Conservation (phyloP, 1,140 invertebrate genomes). For the Drosophila triauraria region DNA sequence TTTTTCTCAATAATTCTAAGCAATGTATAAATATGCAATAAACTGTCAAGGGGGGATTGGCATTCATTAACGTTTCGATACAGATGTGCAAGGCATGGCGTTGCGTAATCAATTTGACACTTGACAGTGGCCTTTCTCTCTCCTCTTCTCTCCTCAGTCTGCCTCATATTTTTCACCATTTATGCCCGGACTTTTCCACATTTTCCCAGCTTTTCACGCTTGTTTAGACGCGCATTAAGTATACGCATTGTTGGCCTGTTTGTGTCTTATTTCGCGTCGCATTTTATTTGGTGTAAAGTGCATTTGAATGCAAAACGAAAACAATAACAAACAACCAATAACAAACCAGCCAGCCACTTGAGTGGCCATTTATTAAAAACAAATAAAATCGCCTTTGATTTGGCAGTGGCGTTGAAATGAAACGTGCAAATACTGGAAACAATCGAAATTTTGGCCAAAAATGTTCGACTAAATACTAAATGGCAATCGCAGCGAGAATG, state of each 20-base stretch:
- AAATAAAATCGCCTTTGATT: slow-evolving; percentile 27
- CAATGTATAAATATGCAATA: slow-evolving; percentile 45
- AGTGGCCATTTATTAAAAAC: slow-evolving; percentile 17
- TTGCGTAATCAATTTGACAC: slow-evolving; percentile 76
- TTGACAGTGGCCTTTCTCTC: slow-evolving; percentile 34
- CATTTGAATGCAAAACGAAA: slow-evolving; percentile 43
- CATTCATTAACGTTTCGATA: slow-evolving; percentile 69
- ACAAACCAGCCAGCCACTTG: not conserved
- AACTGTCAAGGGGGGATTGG: slow-evolving; percentile 31
- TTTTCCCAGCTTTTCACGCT: slow-evolving; percentile 34
- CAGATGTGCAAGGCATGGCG: slow-evolving; percentile 9
- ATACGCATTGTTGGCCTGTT: slow-evolving; percentile 58
- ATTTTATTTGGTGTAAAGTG: slow-evolving; percentile 60
- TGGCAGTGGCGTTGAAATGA: slow-evolving; percentile 30
- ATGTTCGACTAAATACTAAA: not conserved
- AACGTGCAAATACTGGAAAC: slow-evolving; percentile 48
- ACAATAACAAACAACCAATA: slow-evolving; percentile 46
- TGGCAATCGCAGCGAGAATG: not conserved
- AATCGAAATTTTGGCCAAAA: slow-evolving; percentile 22
- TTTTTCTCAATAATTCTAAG: slow-evolving; percentile 6
- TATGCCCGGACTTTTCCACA: slow-evolving; percentile 4
- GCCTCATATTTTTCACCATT: not conserved
- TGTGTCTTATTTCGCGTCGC: slow-evolving; percentile 50
- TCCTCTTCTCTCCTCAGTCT: not conserved
- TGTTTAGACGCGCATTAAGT: slow-evolving; percentile 61